Base-by-base conservation (phyloP, 2,797 vertebrate genomes). In the Premnoplex brunnescens region DNA sequence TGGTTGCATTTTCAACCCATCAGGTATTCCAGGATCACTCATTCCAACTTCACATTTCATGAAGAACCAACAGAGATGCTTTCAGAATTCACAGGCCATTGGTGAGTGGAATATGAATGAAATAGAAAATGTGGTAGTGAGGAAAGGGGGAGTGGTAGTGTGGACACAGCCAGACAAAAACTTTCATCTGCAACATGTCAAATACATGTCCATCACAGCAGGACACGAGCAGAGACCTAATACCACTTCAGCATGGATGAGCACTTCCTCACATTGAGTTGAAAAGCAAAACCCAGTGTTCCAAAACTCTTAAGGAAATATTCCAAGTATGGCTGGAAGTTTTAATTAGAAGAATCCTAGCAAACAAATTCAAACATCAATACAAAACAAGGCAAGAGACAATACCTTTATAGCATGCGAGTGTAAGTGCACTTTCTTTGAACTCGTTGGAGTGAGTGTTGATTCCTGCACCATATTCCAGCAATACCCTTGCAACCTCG, bases 371-470 rank as follows among this genome's bases (percentile, higher is more conserved):
- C 19, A 78, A 79, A 84, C 34, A 79, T 68, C 34, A 79, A 69
- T 4, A 91, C 77, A 82, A 62, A 85, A 52, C 58, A 95, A 94
- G 37, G 90, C 54, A 89, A 75, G 59, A 76, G 80, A 87, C 89
- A 83, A 83, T 97, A 99, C 99, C 99, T 99, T 99, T 99, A 94
- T 99, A 99, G 98, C 99, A 99, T 75, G 99, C 99, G 64, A 99
- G 98, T 30, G 99, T 99, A 97, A 99, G 99, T 48, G 99, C 99
- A 95, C 99, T 99, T 98, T 99, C 99, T 97, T 99, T 99, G 97
- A 99, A 99, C 98, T 99, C 99, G 16, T 99, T 99, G 97, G 99
- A 99, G 97, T 99, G 99, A 96, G 99, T 99, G 97, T 99, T 99
- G 98, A 99, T 99, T 97, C 99, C 99, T 78, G 99, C 99, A 73